Percentiles rank a stretch among this genome's conserved stretches.
These are phyloP conservation scores for Melanogrammus aeglefinus DNA, from an alignment of 2,797 vertebrate species.

Conservation along the genomic window DNA sequence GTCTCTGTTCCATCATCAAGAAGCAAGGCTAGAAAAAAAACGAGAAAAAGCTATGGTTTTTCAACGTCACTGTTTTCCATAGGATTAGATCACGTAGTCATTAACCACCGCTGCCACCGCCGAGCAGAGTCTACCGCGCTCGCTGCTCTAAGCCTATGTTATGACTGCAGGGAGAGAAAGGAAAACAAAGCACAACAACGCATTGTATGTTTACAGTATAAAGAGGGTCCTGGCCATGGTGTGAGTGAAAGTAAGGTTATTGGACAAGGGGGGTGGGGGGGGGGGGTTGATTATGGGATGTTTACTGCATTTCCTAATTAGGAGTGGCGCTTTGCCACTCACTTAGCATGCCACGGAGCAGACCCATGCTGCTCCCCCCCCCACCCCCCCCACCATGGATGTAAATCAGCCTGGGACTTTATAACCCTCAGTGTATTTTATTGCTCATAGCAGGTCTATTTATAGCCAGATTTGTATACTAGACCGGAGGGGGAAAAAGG, in stretches of 20 bases:
- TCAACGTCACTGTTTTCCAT: slow-evolving; percentile 24
- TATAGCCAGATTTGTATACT: slow-evolving; percentile 57
- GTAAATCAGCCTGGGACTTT: slow-evolving; percentile 52
- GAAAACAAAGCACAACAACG: neutral
- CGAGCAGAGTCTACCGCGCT: neutral
- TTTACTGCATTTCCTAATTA: slow-evolving; percentile 57
- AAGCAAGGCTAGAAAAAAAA: slow-evolving; percentile 7
- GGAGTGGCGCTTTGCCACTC: slow-evolving; percentile 40
- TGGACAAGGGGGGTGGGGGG: slow-evolving; percentile 8
- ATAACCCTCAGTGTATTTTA: slow-evolving; percentile 50
- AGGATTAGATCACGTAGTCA: slow-evolving; percentile 34
- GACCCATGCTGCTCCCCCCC: slow-evolving; percentile 41
- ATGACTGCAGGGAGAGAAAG: neutral
- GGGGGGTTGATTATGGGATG: slow-evolving; percentile 53
- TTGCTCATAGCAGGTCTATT: slow-evolving; percentile 55
- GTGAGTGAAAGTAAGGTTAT: neutral
- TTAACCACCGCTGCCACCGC: slow-evolving; percentile 6
- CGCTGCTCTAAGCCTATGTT: neutral
- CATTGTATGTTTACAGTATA: neutral
- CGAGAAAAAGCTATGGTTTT: slow-evolving; percentile 7
- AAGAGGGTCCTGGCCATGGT: neutral
- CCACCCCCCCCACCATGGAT: slow-evolving; percentile 36
- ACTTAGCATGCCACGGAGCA: slow-evolving; percentile 48
- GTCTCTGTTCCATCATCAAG: slow-evolving; percentile 25
- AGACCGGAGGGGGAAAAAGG: slow-evolving; percentile 59